phyloP scores from a whole-genome alignment of 2,888 invertebrate genomes.

The Oscheius sp. region DNA sequence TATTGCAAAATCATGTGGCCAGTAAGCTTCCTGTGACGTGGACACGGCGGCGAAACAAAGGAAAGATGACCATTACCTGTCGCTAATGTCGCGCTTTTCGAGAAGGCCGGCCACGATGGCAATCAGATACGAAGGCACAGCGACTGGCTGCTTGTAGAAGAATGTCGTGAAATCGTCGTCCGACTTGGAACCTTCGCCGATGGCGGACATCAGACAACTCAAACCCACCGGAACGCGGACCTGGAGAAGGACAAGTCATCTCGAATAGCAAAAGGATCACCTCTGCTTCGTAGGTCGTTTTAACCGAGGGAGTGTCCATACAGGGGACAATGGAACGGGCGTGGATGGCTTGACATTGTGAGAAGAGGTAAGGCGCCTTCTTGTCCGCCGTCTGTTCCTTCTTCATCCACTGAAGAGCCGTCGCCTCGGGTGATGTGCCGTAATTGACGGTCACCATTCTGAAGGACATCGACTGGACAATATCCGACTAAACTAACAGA shows the following conservation, averaged over 20 bases:
- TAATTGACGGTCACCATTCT: conserved; percentile 56
- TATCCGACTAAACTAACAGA: conserved; percentile 39
- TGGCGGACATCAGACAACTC: conserved; percentile 90
- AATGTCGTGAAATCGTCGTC: conserved; percentile 58
- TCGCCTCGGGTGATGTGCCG: conserved; percentile 62
- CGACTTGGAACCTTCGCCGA: conserved; percentile 60
- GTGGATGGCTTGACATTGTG: conserved; percentile 69
- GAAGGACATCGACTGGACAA: neutral
- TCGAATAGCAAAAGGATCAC: no score
- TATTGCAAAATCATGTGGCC: neutral
- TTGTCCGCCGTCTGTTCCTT: conserved; percentile 89
- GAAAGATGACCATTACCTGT: conserved; percentile 74
- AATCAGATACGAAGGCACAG: conserved; percentile 88
- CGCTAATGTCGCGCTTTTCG: conserved; percentile 75
- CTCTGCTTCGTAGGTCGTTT: conserved; percentile 84
- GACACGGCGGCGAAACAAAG: neutral
- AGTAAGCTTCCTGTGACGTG: neutral
- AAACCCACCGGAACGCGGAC: conserved; percentile 83
- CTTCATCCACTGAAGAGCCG: conserved; percentile 89
- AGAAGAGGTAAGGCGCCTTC: conserved; percentile 73
- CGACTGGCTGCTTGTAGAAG: conserved; percentile 78
- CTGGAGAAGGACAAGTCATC: conserved; percentile 73
- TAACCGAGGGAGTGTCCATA: conserved; percentile 93
- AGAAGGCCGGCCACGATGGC: conserved; percentile 88
- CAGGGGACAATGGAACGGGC: conserved; percentile 83